Conservation (phyloP, 2,888 invertebrate species). For the Microplitis deprimator region DNA sequence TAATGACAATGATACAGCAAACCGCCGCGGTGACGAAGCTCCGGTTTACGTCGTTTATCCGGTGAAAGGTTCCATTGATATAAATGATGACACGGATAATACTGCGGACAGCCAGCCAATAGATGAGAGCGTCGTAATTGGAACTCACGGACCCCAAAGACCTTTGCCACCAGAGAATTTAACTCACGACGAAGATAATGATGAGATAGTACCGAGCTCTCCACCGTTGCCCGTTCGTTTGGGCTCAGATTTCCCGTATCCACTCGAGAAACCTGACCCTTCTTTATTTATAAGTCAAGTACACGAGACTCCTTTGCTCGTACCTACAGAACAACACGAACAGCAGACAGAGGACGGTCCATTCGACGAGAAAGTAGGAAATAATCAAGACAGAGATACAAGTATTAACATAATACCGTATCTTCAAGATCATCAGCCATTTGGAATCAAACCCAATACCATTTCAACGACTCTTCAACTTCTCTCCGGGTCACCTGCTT, state of each 20-base stretch:
- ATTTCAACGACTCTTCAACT: conserved; percentile 67
- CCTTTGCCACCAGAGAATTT: conserved; percentile 71
- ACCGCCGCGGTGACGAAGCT: conserved; percentile 46
- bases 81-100: conserved; percentile 66
- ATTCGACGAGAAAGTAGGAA: conserved; percentile 45
- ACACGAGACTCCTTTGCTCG: conserved; percentile 69
- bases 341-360: conserved; percentile 46
- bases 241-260: conserved; percentile 78
- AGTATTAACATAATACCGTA: conserved; percentile 71
- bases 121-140: conserved; percentile 74
- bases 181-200: conserved; percentile 52
- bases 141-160: conserved; percentile 73
- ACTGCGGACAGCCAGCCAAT: conserved; percentile 64
- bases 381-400: conserved; percentile 57
- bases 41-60: conserved; percentile 77
- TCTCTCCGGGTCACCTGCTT: conserved; percentile 44
- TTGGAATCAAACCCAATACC: conserved; percentile 63
- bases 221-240: conserved; percentile 57
- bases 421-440: conserved; percentile 71
- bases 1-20: conserved; percentile 36
- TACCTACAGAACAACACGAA: conserved; percentile 63
- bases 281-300: conserved; percentile 64
- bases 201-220: conserved; percentile 54
- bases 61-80: conserved; percentile 73
- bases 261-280: conserved; percentile 76